A percentile compares a stretch with the other conserved stretches of the same genome.
These are phyloP conservation scores for Mimas tiliae DNA, from an alignment of 2,888 invertebrate species.

Conservation along the genomic window DNA sequence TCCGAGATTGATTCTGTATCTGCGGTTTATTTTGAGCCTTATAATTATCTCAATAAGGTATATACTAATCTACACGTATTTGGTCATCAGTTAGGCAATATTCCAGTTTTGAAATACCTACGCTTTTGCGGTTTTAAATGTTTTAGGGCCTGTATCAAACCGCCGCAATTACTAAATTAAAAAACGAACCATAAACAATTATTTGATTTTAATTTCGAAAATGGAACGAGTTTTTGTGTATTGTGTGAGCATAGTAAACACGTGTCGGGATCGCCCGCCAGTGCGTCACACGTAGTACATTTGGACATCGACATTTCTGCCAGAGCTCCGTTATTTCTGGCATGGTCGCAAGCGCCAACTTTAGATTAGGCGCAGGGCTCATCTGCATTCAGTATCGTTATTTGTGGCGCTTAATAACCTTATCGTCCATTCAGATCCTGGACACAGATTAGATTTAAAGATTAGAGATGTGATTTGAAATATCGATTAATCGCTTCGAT, in stretches of 20 bases:
- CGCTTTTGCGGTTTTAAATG: not conserved
- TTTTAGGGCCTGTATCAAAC: not conserved
- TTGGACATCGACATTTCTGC: constrained; percentile 72
- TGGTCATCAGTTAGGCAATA: too few species aligned
- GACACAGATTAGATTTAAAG: constrained; percentile 42
- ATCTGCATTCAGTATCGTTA: constrained; percentile 72
- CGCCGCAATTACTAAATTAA: not conserved
- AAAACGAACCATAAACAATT: constrained; percentile 14
- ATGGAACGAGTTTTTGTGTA: constrained; percentile 14
- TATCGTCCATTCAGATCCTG: constrained; percentile 54
- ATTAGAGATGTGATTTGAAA: constrained; percentile 34
- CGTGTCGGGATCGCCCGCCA: constrained; percentile 56
- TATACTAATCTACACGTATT: not conserved
- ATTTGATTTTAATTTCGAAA: constrained; percentile 15
- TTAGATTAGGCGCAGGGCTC: constrained; percentile 74
- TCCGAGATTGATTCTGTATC: not conserved
- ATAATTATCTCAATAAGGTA: not conserved
- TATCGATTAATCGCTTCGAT: constrained; percentile 28
- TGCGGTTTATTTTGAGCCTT: not conserved
- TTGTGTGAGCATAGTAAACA: constrained; percentile 28
- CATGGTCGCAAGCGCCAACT: constrained; percentile 68
- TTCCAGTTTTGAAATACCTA: not conserved
- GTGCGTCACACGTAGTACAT: constrained; percentile 60
- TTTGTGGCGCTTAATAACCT: constrained; percentile 69
- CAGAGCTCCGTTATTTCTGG: constrained; percentile 74